Evolutionary conservation across 2,797 vertebrate genomes (phyloP).

Genomic region (Sebastes miniatus): DNA sequence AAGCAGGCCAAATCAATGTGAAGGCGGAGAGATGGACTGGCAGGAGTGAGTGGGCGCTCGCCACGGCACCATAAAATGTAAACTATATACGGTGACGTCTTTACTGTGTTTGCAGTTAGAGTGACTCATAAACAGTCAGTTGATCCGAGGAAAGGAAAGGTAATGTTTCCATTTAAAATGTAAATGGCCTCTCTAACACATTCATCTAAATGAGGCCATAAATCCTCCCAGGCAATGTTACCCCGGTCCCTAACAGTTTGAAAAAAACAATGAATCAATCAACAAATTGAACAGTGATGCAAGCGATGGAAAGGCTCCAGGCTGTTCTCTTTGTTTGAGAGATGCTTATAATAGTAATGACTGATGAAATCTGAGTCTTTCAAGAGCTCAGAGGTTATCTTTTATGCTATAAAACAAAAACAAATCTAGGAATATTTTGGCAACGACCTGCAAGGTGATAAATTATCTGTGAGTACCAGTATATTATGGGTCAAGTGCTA

Average conservation of each 20-base stretch:
- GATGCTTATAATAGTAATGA: slow-evolving; percentile 18
- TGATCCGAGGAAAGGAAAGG: slow-evolving; percentile 33
- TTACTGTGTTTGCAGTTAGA: slow-evolving; percentile 61
- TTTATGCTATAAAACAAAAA: slow-evolving; percentile 7
- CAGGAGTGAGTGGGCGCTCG: slow-evolving; percentile 13
- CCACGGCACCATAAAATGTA: slow-evolving; percentile 32
- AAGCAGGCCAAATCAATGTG: slow-evolving; percentile 25
- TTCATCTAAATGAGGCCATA: slow-evolving; percentile 57
- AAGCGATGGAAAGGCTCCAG: slow-evolving; percentile 4
- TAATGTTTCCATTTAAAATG: slow-evolving; percentile 72
- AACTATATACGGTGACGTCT: slow-evolving; percentile 36
- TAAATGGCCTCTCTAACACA: slow-evolving; percentile 57
- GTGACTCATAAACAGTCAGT: slow-evolving; percentile 60
- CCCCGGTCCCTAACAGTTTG: background rate
- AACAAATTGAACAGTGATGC: slow-evolving; percentile 39
- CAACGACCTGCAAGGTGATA: slow-evolving; percentile 33
- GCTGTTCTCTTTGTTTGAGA: slow-evolving; percentile 1
- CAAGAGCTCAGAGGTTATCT: background rate
- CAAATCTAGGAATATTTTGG: slow-evolving; percentile 14
- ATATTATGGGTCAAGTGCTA: slow-evolving; percentile 44
- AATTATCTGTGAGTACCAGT: slow-evolving; percentile 32
- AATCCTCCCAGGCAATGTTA: slow-evolving; percentile 48
- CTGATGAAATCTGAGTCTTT: background rate
- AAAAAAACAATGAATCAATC: slow-evolving; percentile 58
- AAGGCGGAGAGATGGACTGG: slow-evolving; percentile 12